Percentiles rank a stretch among this genome's conserved stretches.
phyloP scores from a whole-genome alignment of 2,113 vertebrate species.

The Oreochromis aureus region DNA sequence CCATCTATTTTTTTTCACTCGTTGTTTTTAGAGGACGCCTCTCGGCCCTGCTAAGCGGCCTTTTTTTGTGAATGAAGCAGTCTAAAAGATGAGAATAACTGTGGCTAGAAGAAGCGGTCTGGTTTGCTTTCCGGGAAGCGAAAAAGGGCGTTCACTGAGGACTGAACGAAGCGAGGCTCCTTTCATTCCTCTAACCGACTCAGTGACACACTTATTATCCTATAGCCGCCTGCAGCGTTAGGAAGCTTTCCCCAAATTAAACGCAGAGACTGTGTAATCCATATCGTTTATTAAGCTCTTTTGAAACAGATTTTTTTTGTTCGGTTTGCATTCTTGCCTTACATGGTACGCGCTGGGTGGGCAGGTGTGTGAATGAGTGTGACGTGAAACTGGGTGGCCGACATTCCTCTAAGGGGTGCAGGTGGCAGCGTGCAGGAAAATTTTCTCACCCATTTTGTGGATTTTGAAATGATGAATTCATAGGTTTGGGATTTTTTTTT shows the following conservation, averaged over 20 bases:
- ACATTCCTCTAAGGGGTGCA: conserved; percentile 63
- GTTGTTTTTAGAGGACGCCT: not conserved
- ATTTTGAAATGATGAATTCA: not conserved
- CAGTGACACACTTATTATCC: not conserved
- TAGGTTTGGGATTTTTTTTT: not conserved
- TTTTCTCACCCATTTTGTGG: not conserved
- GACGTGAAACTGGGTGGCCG: conserved; percentile 51
- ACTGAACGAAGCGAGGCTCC: conserved; percentile 9
- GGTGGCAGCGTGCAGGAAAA: conserved; percentile 39
- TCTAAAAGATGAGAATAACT: not conserved
- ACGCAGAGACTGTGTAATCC: not conserved
- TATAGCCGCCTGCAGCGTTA: too few relatives aligned
- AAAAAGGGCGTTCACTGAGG: conserved; percentile 68
- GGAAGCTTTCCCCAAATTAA: not conserved
- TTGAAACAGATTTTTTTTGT: not conserved
- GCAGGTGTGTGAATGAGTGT: conserved; percentile 46
- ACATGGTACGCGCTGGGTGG: not conserved
- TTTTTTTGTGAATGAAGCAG: not conserved
- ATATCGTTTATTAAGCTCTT: not conserved
- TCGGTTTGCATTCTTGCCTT: not conserved
- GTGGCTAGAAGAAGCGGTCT: not conserved
- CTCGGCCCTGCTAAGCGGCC: rapidly evolving
- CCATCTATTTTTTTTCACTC: not conserved
- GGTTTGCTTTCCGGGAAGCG: conserved; percentile 49
- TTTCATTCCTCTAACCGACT: not conserved